Percentiles rank a stretch among this genome's conserved stretches.
Conservation (phyloP, 2,113 vertebrate species). For the Pavo muticus region DNA sequence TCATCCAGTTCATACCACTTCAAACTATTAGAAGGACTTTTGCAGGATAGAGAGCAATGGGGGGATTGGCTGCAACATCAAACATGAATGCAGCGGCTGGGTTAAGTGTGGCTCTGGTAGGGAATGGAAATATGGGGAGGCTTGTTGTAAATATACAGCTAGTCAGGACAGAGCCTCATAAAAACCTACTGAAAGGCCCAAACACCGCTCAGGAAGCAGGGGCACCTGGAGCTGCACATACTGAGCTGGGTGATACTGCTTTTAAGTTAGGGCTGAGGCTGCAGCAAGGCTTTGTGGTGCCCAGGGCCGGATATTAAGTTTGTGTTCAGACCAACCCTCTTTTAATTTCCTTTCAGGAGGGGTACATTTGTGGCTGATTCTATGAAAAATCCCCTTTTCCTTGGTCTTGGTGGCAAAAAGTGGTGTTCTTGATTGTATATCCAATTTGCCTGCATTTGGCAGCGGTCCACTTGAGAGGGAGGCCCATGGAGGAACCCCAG, state of each 20-base stretch:
- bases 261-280: neutral
- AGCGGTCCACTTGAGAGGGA: neutral
- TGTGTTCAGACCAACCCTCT: neutral
- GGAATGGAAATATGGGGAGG: neutral
- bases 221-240: neutral
- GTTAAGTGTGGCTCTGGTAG: neutral
- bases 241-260: neutral
- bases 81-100: fast-evolving
- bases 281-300: neutral
- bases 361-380: neutral
- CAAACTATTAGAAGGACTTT: neutral
- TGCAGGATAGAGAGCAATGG: neutral
- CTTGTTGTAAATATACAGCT: neutral
- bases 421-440: neutral
- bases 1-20: neutral
- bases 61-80: neutral
- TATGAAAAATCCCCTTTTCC: neutral
- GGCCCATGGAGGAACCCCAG: neutral
- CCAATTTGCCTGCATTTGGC: neutral
- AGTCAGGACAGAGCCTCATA: neutral
- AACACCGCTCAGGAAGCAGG: neutral
- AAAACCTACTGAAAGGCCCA: neutral
- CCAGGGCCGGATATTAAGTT: neutral
- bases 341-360: neutral
- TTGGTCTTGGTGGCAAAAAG: neutral